Evolutionary conservation across 2,113 vertebrate species (phyloP), one percentile per base, ranked within the genome.

Genomic region (Thryonomys swinderianus): DNA sequence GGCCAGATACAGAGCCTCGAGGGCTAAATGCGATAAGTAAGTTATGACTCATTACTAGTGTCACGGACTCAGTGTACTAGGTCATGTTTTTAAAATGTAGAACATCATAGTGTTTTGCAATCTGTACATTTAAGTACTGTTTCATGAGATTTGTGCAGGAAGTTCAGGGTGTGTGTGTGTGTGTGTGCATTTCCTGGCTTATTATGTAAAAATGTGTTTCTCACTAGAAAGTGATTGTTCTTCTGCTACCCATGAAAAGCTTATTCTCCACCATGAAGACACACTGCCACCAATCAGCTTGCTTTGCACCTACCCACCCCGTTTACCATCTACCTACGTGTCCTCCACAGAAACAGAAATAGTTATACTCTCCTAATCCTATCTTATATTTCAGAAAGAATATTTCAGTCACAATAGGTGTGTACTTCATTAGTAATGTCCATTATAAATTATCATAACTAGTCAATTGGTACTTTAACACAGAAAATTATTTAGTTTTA

Each of bases 341-440:
- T 32, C 17, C 27, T 20, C 14, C 37, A 40, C 16, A 20, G 17
- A 40, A 81, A 61, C 27, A 62, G 80, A 61, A 51, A 90, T 80
- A 37, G 30, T 18, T 13, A 30, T n/a, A 71, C 30, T 55, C 37
- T 78, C 18, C 30, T 87, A 67, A 62, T 76, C 53, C 82, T 93
- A 53, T n/a, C 48, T 30, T 81, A 13, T n/a, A 53, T 76, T 21
- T 76, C 14, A 23, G 18, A 48, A 27, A 17, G 30, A 78, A 42
- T 62, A 32, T 91, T 82, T 93, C 25, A 45, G 59, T 93, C n/a
- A 91, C 12, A 81, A 69, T 53, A 87, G 40, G 7, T 87, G n/a
- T 86, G 40, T 12, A 53, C 27, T 40, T 79, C 42, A 71, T 79
- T 48, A 71, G 71, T 25, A 85, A 78, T 40, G 48, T 71, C 34